These are phyloP conservation scores for Macrosteles quadrilineatus DNA, from an alignment of 1,140 invertebrate genomes.

Conservation along the genomic window DNA sequence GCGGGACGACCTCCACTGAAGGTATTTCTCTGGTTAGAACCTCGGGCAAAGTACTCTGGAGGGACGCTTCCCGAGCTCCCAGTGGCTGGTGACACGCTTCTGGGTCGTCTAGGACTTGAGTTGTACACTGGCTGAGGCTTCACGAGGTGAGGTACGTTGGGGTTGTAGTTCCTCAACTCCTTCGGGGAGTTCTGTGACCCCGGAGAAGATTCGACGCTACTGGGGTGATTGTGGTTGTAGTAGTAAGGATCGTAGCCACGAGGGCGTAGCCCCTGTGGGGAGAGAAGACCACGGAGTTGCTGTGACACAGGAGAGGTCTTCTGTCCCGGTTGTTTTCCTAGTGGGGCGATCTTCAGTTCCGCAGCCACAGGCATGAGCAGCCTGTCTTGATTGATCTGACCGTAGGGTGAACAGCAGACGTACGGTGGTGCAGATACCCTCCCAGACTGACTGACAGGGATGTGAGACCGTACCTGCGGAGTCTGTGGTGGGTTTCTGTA, in stretches of 20 bases:
- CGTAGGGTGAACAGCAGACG: not conserved
- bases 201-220: conserved; percentile 13
- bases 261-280: not conserved
- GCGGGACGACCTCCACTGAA: conserved; percentile 29
- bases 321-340: not conserved
- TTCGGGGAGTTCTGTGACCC: conserved; percentile 20
- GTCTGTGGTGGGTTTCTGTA: conserved; percentile 18
- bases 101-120: conserved; percentile 26
- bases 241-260: conserved; percentile 7
- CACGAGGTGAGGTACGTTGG: not conserved
- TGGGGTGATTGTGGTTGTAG: conserved; percentile 28
- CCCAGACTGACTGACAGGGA: conserved; percentile 27
- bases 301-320: conserved; percentile 16
- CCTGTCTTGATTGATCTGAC: not conserved
- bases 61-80: not conserved
- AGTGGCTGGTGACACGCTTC: conserved; percentile 29
- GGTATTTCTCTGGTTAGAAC: conserved; percentile 32
- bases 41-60: conserved; percentile 29
- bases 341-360: conserved; percentile 4
- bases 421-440: conserved; percentile 33
- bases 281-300: conserved; percentile 16
- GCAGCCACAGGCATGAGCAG: conserved; percentile 17
- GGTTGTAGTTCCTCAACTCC: not conserved
- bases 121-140: conserved; percentile 33
- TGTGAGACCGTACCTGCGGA: not conserved